Evolutionary conservation across 2,113 vertebrate species (phyloP).

Genomic region (Diadophis punctatus): DNA sequence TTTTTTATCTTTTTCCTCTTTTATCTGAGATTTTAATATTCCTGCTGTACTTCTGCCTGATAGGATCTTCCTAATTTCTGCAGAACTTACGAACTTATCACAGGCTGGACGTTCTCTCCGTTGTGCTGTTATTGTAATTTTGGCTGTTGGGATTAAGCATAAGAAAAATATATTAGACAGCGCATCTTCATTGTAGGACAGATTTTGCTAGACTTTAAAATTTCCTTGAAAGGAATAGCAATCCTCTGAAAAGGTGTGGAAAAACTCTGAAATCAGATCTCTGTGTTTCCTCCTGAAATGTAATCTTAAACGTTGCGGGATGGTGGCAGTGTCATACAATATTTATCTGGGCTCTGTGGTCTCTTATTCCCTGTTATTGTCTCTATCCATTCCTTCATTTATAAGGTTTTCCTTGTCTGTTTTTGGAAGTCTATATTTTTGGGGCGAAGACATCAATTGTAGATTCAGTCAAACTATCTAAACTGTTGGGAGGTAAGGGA

Average conservation of each 20-base stretch:
- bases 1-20: neutral
- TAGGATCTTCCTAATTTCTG: neutral
- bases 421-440: neutral
- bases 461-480: neutral
- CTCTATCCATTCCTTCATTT: neutral
- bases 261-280: neutral
- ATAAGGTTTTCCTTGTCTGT: neutral
- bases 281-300: neutral
- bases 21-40: neutral
- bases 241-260: neutral
- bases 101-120: neutral
- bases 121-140: neutral
- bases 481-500: neutral
- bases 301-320: neutral
- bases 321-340: neutral
- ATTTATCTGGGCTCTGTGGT: neutral
- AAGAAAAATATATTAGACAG: neutral
- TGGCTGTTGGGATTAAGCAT: neutral
- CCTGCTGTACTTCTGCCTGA: neutral
- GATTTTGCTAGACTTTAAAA: neutral
- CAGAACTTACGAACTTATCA: neutral
- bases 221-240: neutral
- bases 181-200: neutral
- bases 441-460: neutral
- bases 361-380: neutral